Base-by-base conservation (phyloP, 2,113 vertebrate species). In the Chaetodon trifascialis region DNA sequence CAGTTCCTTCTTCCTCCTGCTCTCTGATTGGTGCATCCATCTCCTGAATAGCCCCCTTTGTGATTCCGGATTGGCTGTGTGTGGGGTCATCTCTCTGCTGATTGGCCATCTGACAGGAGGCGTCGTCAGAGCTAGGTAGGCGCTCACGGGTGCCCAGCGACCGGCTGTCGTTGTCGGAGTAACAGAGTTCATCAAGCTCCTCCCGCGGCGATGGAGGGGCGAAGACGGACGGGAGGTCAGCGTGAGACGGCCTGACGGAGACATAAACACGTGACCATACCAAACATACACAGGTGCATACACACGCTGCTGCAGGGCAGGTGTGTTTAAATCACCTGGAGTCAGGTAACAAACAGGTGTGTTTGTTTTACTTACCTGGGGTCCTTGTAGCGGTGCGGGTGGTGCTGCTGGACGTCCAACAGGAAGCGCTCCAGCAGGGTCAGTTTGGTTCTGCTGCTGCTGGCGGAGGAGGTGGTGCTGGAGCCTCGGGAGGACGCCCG, bases 401-500 rank as follows among this genome's bases (percentile, higher is more conserved):
- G 97, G 86, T 99, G 96, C 38, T 92, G 92, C 36, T 97, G 86
- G 34, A 99, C 97, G 44, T 99, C 98, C 79, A 97, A 95, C 66
- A 99, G 93, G 86, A 99, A 99, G 74, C 97, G 96, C 5, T 99
- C 97, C 96, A 99, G 94, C 82, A 99, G 66, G 49, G 94, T 97
- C 30, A 78, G 78, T 15, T 73, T 92, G 71, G 91, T 88, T 40
- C 83, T 79, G 56, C 86, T 78, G 25, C 80, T 91, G 54, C 82
- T 90, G 71, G 95, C 90, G 14, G 91, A 89, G 69, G 87, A 71
- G 25, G 17, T 83, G 42, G 92, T 80, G 56, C 86, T 68, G 42
- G 90, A 83, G 21, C 83, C 92, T 79, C 88, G 93, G 82, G 96
- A 95, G 12, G 92, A 92, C 36, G 92, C 90, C 23, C 89, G 91